Evolutionary conservation across 2,113 vertebrate species (phyloP), one percentile per base, ranked within the genome.

Genomic region (Anhinga anhinga): DNA sequence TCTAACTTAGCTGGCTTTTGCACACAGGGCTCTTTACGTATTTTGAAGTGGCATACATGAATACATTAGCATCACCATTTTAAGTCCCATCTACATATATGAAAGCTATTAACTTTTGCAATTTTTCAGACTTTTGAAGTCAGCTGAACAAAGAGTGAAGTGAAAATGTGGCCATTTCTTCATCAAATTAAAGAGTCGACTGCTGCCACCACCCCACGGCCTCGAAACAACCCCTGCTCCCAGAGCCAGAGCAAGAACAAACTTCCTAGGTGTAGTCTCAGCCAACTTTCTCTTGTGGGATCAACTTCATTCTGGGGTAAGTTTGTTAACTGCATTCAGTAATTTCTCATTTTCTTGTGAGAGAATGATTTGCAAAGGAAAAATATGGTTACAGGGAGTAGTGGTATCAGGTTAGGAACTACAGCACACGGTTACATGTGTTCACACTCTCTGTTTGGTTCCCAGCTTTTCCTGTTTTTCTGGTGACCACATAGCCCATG

Each of bases 391-490:
- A 13, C n/a, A 92, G 44, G 23, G 11, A 50, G 42, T 6, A 30
- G 9, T 9, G 2, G 0, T 36, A 67, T 26, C 42, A 47, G n/a
- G 8, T 21, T 40, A 71, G 42, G 40, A 69, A 7, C 38, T 45
- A 14, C 32, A 32, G 26, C 18, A 47, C 25, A 11, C 0, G 0
- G 20, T 55, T 63, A 23, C 18, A 1, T 20, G 15, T 59, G n/a
- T 59, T 85, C 56, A 38, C 9, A 21, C 17, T 34, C 44, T 40
- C 36, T 15, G 8, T 70, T 52, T 53, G 12, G 10, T 61, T 82
- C 36, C 16, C 34, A 79, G 0, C 7, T 49, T 76, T 23, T 70
- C 49, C 40, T 36, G 14, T 2, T 83, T 88, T 73, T 34, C 73
- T 86, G 26, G 21, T 29, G 73, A 32, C 16, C 22, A 21, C 25